These are phyloP conservation scores for Pristionchus mayeri DNA, from an alignment of 2,888 invertebrate species.

Conservation along the genomic window DNA sequence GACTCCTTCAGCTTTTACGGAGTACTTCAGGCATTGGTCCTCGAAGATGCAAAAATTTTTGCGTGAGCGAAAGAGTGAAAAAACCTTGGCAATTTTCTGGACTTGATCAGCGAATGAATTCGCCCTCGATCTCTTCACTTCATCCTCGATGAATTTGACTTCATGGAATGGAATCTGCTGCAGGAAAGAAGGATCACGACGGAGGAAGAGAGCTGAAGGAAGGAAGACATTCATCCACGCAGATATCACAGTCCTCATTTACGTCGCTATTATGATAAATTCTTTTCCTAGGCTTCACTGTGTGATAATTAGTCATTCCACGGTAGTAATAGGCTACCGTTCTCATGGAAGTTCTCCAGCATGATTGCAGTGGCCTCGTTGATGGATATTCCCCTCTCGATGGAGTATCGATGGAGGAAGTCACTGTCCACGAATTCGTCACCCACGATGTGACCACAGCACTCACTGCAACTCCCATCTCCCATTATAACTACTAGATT, in stretches of 20 bases:
- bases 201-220: conserved; percentile 58
- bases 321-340: conserved; percentile 49
- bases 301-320: no score
- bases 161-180: conserved; percentile 61
- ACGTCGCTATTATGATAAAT: no score
- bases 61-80: background rate
- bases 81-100: conserved; percentile 49
- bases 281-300: no score
- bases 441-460: conserved; percentile 51
- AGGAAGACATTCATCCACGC: background rate
- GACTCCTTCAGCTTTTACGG: conserved; percentile 57
- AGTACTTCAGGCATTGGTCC: conserved; percentile 53
- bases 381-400: conserved; percentile 51
- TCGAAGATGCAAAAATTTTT: background rate
- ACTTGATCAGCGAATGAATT: conserved; percentile 56
- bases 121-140: conserved; percentile 54
- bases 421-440: conserved; percentile 56
- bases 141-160: conserved; percentile 58
- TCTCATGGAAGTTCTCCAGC: conserved; percentile 48
- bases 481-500: background rate
- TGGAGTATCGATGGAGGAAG: conserved; percentile 53
- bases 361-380: conserved; percentile 50
- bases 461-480: conserved; percentile 3
- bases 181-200: conserved; percentile 57
- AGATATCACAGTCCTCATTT: no score